These are phyloP conservation scores for Drosophila gunungcola DNA, from an alignment of 1,140 invertebrate genomes.

Conservation along the genomic window DNA sequence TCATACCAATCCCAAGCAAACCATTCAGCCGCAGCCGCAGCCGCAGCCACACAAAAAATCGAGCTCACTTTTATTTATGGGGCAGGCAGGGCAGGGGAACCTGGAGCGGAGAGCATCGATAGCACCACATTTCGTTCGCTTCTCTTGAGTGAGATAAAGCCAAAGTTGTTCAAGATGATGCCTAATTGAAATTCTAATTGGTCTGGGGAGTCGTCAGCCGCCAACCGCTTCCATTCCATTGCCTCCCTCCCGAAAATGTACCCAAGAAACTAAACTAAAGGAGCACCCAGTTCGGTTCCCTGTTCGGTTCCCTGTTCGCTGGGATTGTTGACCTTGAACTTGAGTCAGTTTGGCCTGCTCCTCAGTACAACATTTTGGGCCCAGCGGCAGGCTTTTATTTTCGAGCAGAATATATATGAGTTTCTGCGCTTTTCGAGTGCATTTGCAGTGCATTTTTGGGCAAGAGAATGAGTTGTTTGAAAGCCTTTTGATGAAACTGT, in stretches of 20 bases:
- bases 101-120: not conserved
- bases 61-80: conserved; percentile 65
- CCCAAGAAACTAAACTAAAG: conserved; percentile 22
- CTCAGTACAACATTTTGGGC: not conserved
- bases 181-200: conserved; percentile 63
- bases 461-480: not conserved
- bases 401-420: conserved; percentile 17
- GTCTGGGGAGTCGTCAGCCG: conserved; percentile 12
- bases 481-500: conserved; percentile 28
- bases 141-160: conserved; percentile 53
- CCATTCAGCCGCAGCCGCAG: conserved; percentile 45
- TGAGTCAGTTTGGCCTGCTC: conserved; percentile 40
- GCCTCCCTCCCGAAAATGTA: conserved; percentile 2
- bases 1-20: conserved; percentile 56
- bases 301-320: conserved; percentile 1
- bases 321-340: conserved; percentile 72
- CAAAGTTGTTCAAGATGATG: conserved; percentile 22
- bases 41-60: conserved; percentile 44
- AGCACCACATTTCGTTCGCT: not conserved
- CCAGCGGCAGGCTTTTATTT: conserved; percentile 1
- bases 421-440: conserved; percentile 27
- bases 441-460: conserved; percentile 16
- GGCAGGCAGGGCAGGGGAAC: conserved; percentile 1
- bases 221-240: conserved; percentile 1
- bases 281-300: conserved; percentile 1